phyloP scores from a whole-genome alignment of 2,113 vertebrate species.

The Rhinoptilus africanus region DNA sequence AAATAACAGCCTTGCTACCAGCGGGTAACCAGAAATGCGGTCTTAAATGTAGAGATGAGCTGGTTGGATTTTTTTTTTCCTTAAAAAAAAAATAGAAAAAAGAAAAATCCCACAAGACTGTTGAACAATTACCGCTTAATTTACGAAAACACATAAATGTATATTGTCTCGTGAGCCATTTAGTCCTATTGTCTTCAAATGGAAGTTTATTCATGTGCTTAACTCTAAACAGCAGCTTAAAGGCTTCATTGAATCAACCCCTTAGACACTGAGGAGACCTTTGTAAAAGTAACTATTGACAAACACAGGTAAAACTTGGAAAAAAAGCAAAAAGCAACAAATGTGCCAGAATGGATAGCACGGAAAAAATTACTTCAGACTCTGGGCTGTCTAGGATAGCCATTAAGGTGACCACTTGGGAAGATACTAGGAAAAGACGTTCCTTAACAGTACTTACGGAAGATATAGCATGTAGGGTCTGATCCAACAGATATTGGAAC shows the following conservation, averaged over 20 bases:
- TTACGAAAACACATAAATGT: constrained; percentile 27
- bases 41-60: background rate
- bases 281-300: constrained; percentile 20
- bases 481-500: background rate
- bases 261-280: constrained; percentile 15
- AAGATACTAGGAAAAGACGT: background rate
- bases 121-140: constrained; percentile 37
- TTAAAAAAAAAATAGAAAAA: background rate
- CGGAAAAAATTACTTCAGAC: background rate
- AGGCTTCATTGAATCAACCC: constrained; percentile 25
- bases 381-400: background rate
- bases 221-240: background rate
- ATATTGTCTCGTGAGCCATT: constrained; percentile 34
- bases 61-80: background rate
- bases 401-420: background rate
- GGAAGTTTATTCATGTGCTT: background rate
- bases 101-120: background rate
- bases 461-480: background rate
- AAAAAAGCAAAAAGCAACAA: background rate
- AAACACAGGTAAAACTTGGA: constrained; percentile 14
- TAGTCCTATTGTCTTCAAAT: constrained; percentile 38
- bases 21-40: background rate
- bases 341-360: background rate
- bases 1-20: constrained; percentile 9
- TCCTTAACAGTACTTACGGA: background rate